A percentile compares a stretch with the other conserved stretches of the same genome.
Conservation (phyloP, 2,797 vertebrate species). For the Brotula barbata region DNA sequence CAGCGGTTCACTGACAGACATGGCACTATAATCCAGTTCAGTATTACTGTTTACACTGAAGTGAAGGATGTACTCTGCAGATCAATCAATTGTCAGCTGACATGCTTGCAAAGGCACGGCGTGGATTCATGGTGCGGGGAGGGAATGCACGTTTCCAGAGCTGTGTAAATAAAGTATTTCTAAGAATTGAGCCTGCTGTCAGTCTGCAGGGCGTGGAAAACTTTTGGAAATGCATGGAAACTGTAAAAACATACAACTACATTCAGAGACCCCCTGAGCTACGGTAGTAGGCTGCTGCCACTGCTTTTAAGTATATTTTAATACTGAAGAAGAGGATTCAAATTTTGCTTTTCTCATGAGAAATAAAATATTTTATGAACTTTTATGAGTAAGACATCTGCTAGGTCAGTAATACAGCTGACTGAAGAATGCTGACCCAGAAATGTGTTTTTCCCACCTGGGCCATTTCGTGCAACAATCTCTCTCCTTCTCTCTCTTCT, state of each 20-base stretch:
- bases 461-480: too few species aligned
- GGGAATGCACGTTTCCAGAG: slow-evolving; percentile 1
- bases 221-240: slow-evolving; percentile 6
- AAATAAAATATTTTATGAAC: background rate
- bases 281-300: background rate
- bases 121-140: background rate
- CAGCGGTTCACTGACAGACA: background rate
- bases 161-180: slow-evolving; percentile 22
- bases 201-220: slow-evolving; percentile 9
- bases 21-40: background rate
- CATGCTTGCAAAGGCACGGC: slow-evolving; percentile 1
- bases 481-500: slow-evolving; percentile 1
- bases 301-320: background rate
- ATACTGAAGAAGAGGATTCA: background rate
- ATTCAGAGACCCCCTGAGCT: slow-evolving; percentile 5
- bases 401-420: background rate
- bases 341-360: background rate
- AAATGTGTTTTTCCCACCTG: background rate
- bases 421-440: background rate
- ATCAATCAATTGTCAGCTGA: slow-evolving; percentile 5
- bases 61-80: slow-evolving; percentile 2
- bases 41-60: slow-evolving; percentile 13
- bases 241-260: slow-evolving; percentile 8
- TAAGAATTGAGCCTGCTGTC: slow-evolving; percentile 7
- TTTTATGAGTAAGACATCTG: background rate